phyloP scores from a whole-genome alignment of 2,888 invertebrate genomes.

The Liopterus haemorrhoidalis region DNA sequence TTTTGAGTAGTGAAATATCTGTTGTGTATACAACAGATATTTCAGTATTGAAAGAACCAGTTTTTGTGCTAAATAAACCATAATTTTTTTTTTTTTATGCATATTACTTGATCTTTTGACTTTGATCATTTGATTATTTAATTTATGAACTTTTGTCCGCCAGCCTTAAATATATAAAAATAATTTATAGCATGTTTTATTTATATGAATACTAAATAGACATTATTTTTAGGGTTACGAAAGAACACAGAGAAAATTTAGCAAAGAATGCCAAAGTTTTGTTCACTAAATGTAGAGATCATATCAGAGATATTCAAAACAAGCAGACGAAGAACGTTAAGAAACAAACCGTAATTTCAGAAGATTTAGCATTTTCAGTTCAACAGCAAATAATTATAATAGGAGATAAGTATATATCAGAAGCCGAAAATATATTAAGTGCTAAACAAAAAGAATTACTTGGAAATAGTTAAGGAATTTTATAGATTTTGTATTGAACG shows the following conservation, averaged over 20 bases:
- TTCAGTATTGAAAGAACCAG: too few relatives aligned
- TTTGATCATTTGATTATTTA: too few relatives aligned
- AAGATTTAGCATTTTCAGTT: conserved; percentile 62
- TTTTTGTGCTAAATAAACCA: too few relatives aligned
- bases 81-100: too few relatives aligned
- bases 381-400: conserved; percentile 65
- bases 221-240: conserved; percentile 59
- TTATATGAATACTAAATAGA: conserved; percentile 3
- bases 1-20: too few relatives aligned
- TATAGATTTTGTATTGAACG: conserved; percentile 1
- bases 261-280: conserved; percentile 81
- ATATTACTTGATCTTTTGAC: too few relatives aligned
- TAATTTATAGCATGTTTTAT: too few relatives aligned
- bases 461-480: conserved; percentile 46
- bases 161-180: too few relatives aligned
- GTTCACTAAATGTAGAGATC: conserved; percentile 72
- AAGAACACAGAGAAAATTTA: conserved; percentile 83
- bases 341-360: conserved; percentile 61
- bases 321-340: conserved; percentile 65
- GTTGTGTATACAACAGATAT: too few relatives aligned
- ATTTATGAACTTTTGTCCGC: too few relatives aligned
- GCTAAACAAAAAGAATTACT: conserved; percentile 72
- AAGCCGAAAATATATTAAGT: conserved; percentile 61
- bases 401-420: conserved; percentile 59
- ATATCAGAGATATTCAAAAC: conserved; percentile 69